A percentile compares a stretch with the other conserved stretches of the same genome.
phyloP scores from a whole-genome alignment of 2,113 vertebrate genomes.

The Pristiophorus japonicus region DNA sequence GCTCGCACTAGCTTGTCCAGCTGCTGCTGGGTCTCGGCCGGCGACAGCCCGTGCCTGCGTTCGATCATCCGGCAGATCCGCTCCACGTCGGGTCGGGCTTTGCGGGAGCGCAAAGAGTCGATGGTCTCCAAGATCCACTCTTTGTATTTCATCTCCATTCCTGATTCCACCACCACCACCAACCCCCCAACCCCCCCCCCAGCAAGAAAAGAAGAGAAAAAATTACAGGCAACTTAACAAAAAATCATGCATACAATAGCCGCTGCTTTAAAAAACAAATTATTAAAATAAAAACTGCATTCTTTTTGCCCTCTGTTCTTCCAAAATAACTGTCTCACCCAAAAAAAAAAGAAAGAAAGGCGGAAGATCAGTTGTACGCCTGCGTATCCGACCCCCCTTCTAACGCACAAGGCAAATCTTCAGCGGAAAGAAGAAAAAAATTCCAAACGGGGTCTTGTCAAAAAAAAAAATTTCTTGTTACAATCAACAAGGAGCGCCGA shows the following conservation, averaged over 20 bases:
- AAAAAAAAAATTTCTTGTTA: not conserved
- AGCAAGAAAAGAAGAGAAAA: not conserved
- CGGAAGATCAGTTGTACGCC: slow-evolving; percentile 16
- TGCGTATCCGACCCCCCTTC: not conserved
- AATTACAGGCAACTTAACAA: not conserved
- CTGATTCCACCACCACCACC: no score
- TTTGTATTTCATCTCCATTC: slow-evolving; percentile 32
- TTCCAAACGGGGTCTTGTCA: not conserved
- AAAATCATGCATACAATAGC: not conserved
- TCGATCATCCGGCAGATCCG: slow-evolving; percentile 40
- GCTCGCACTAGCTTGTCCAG: slow-evolving; percentile 33
- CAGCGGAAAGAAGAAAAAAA: not conserved
- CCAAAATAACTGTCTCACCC: slow-evolving; percentile 1
- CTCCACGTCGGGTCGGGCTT: slow-evolving; percentile 37
- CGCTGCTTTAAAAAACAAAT: not conserved
- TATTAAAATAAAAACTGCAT: not conserved
- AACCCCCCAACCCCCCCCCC: no score
- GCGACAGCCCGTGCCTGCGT: slow-evolving; percentile 23
- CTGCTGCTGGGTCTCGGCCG: slow-evolving; percentile 14
- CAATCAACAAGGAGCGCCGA: not conserved
- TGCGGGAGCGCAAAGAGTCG: slow-evolving; percentile 39
- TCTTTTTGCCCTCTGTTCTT: not conserved
- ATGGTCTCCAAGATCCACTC: slow-evolving; percentile 39
- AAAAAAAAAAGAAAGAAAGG: slow-evolving; percentile 22
- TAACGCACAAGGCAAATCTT: not conserved